Base-by-base conservation (phyloP, 2,888 invertebrate genomes). In the Nomada goodeniana region DNA sequence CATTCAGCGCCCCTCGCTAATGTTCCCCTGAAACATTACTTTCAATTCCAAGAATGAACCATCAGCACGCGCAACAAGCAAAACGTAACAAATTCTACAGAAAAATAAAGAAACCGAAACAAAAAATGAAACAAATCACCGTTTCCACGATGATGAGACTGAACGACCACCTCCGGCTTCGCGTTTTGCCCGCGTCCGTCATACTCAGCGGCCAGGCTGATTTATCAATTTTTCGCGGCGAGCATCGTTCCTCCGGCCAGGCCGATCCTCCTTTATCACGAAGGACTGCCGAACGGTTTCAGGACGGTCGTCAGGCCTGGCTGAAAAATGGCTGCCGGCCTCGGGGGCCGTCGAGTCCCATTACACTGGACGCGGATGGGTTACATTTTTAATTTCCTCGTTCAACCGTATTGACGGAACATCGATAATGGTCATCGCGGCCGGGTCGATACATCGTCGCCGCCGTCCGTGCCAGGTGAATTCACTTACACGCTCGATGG, bases 381-480 rank as follows among this genome's bases (percentile, higher is more conserved):
- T 87, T 90, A 86, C 84, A 90, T 88, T 90, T 90, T 90, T 89
- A 89, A 90, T 87, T 90, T 83, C 82, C 82, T 84, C 79, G 86
- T 82, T 82, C 84, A 82, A 26, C 52, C 74, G 78, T 79, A 78
- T 81, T 84, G 88, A 86, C 89, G 83, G 83, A 71, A 82, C 80
- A 88, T 88, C 87, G 84, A 88, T 90, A 87, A 83, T 75, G 74
- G 81, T 83, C 82, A 82, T 83, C 87, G 80, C 50, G 47, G 44
- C 42, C 52, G 29, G 23, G 44, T 61, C 74, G 82, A 86, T 78
- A 86, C 77, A 86, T 53, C 78, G 78, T 76, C 72, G 64, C 44
- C 29, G 70, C 59, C 59, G 20, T 59, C 74, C 47, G 36, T 50
- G 57, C 52, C 67, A 59, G 64, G 61, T 52, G 80, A 76, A 84